A percentile compares a stretch with the other conserved stretches of the same genome.
Evolutionary conservation across 2,797 vertebrate species (phyloP).

Genomic region (Carduelis carduelis): DNA sequence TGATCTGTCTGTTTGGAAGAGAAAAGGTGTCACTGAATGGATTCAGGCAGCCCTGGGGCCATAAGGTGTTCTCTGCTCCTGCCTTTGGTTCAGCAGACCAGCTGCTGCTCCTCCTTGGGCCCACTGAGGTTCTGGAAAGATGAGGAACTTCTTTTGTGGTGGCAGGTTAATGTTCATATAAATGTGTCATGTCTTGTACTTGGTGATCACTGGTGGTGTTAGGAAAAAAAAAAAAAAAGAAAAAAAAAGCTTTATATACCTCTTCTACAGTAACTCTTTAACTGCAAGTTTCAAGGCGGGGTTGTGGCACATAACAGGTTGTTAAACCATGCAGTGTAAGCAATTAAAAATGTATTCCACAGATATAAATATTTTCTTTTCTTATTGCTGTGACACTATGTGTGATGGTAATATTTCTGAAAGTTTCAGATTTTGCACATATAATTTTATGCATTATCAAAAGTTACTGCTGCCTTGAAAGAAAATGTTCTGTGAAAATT

Average conservation of each 20-base stretch:
- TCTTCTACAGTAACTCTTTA: constrained; percentile 79
- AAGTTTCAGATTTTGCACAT: constrained; percentile 82
- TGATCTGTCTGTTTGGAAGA: not conserved
- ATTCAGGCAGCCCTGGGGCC: not conserved
- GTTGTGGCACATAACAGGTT: constrained; percentile 71
- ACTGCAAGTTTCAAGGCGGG: constrained; percentile 69
- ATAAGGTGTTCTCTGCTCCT: constrained; percentile 14
- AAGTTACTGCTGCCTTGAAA: constrained; percentile 85
- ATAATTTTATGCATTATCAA: constrained; percentile 83
- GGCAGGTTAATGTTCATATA: constrained; percentile 57
- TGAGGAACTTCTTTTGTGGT: constrained; percentile 1
- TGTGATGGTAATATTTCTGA: constrained; percentile 75
- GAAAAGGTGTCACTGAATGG: constrained; percentile 8
- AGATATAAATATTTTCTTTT: constrained; percentile 74
- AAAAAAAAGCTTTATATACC: constrained; percentile 80
- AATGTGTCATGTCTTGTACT: constrained; percentile 62
- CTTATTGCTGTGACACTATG: constrained; percentile 76
- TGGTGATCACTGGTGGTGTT: constrained; percentile 66
- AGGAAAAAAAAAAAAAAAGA: not conserved
- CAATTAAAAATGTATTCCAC: constrained; percentile 71
- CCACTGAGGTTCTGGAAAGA: not conserved
- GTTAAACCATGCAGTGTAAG: constrained; percentile 73
- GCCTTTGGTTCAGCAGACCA: not conserved
- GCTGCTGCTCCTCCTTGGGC: constrained; percentile 2
- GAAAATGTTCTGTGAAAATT: constrained; percentile 79